phyloP scores from a whole-genome alignment of 2,888 invertebrate genomes.

The Drosophila phalerata region DNA sequence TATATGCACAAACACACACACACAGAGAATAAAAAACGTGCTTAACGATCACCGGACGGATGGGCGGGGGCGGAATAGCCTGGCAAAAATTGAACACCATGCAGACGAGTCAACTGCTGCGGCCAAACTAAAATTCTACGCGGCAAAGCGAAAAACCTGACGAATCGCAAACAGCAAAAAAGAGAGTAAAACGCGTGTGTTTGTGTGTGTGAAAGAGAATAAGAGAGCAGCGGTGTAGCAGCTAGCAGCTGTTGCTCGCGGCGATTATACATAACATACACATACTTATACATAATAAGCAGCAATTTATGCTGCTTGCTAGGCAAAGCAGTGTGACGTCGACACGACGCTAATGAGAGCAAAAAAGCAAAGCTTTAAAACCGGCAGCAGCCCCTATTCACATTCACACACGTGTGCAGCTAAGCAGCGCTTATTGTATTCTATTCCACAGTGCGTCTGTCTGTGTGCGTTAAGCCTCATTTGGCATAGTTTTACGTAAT shows the following conservation, averaged over 20 bases:
- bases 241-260: slow-evolving; percentile 68
- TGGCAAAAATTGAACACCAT: slow-evolving; percentile 57
- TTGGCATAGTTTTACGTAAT: slow-evolving; percentile 79
- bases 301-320: slow-evolving; percentile 65
- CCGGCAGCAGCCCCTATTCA: slow-evolving; percentile 28
- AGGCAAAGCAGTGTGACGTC: slow-evolving; percentile 16
- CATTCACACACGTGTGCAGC: slow-evolving; percentile 55
- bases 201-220: slow-evolving; percentile 6
- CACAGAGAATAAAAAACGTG: slow-evolving; percentile 61
- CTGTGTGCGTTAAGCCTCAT: slow-evolving; percentile 65
- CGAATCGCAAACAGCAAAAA: slow-evolving; percentile 46
- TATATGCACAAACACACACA: background rate
- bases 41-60: slow-evolving; percentile 66
- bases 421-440: slow-evolving; percentile 45
- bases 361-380: slow-evolving; percentile 27
- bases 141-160: slow-evolving; percentile 54
- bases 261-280: slow-evolving; percentile 51
- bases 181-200: slow-evolving; percentile 25
- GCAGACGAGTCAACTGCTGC: slow-evolving; percentile 79
- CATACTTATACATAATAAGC: slow-evolving; percentile 60
- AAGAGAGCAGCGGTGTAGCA: slow-evolving; percentile 52
- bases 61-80: slow-evolving; percentile 23
- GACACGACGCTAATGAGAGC: slow-evolving; percentile 36
- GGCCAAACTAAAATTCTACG: slow-evolving; percentile 75
- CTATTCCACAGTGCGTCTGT: slow-evolving; percentile 28